A percentile compares a stretch with the other conserved stretches of the same genome.
These are phyloP conservation scores for Pyrocephalus nanus DNA, from an alignment of 2,797 vertebrate genomes.

Conservation along the genomic window DNA sequence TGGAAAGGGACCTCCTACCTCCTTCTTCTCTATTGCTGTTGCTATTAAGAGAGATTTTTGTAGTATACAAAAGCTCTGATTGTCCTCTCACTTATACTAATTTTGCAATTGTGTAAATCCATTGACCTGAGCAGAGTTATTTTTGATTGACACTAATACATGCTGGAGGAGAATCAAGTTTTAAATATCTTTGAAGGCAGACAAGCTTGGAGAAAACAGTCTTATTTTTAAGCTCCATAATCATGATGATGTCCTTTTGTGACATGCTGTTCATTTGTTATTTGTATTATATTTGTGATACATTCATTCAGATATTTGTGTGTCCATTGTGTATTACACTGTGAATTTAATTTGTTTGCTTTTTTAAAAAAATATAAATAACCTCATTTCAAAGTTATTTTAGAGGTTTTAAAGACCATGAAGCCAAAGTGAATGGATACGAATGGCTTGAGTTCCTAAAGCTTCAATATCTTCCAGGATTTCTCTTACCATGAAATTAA, in stretches of 20 bases:
- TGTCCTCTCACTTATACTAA: conserved; percentile 64
- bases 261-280: background rate
- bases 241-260: background rate
- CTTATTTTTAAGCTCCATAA: conserved; percentile 20
- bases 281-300: conserved; percentile 28
- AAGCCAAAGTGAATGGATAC: background rate
- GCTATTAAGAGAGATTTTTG: conserved; percentile 51
- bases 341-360: background rate
- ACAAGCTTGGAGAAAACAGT: conserved; percentile 30
- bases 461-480: background rate
- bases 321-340: background rate
- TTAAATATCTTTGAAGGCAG: conserved; percentile 46
- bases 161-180: conserved; percentile 39
- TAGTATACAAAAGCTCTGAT: conserved; percentile 52
- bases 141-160: conserved; percentile 61
- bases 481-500: background rate
- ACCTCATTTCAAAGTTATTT: background rate
- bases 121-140: conserved; percentile 60
- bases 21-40: conserved; percentile 37
- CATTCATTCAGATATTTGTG: background rate
- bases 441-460: background rate
- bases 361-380: background rate
- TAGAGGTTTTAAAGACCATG: background rate
- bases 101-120: conserved; percentile 65
- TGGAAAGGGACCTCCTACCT: conserved; percentile 51